Conservation (phyloP, 2,113 vertebrate species). For the Cyanoderma ruficeps region DNA sequence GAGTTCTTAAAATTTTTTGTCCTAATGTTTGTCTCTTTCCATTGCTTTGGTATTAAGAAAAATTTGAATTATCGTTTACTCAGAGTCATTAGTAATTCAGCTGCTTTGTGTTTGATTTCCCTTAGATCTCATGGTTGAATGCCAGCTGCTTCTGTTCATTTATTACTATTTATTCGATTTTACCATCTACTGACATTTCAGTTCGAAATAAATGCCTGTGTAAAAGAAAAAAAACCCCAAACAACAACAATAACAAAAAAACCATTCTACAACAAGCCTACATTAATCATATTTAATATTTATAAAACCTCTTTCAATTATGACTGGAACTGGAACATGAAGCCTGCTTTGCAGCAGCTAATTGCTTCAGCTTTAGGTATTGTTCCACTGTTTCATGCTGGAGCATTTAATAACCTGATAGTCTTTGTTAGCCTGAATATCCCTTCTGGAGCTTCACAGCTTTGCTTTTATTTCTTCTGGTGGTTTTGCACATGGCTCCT, state of each 20-base stretch:
- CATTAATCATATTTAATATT: constrained; percentile 45
- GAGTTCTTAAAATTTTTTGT: background rate
- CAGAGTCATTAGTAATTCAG: constrained; percentile 13
- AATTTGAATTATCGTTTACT: background rate
- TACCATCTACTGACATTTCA: constrained; percentile 18
- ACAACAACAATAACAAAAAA: background rate
- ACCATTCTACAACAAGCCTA: background rate
- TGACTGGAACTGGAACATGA: constrained; percentile 16
- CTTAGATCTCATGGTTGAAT: constrained; percentile 41
- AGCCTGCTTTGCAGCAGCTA: constrained; percentile 8
- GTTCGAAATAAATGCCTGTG: background rate
- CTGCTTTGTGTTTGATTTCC: constrained; percentile 16
- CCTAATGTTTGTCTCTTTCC: background rate
- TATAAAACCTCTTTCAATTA: background rate
- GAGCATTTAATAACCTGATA: background rate
- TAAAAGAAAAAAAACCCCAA: background rate
- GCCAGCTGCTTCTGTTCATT: constrained; percentile 39
- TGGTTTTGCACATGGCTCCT: background rate
- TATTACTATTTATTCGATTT: constrained; percentile 41
- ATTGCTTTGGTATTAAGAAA: background rate
- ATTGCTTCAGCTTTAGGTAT: constrained; percentile 17
- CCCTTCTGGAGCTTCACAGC: background rate
- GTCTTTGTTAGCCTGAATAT: background rate
- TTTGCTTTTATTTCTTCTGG: background rate
- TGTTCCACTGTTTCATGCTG: background rate